Evolutionary conservation across 2,113 vertebrate genomes (phyloP).

Genomic region (Anoplopoma fimbria): DNA sequence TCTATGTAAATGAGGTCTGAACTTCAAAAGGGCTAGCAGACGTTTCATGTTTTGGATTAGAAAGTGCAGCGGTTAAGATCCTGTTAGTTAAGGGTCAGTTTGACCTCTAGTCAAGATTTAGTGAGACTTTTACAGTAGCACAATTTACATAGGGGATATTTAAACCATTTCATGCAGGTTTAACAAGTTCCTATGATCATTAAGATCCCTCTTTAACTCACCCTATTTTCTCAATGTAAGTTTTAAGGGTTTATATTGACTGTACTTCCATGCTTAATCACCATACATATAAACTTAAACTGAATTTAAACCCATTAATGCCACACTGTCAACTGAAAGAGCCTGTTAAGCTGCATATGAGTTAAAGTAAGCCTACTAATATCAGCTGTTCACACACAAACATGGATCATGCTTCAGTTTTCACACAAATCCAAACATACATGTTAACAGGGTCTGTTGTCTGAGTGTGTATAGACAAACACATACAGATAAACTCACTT

Average conservation of each 20-base stretch:
- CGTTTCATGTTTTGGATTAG: slow-evolving; percentile 9
- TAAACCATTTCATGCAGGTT: background rate
- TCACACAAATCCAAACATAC: background rate
- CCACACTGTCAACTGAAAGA: slow-evolving; percentile 1
- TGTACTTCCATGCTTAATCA: background rate
- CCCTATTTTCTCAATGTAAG: background rate
- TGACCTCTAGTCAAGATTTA: background rate
- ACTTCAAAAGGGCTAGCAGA: slow-evolving; percentile 3
- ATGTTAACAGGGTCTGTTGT: background rate
- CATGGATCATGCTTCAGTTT: background rate
- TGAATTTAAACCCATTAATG: background rate
- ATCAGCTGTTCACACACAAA: background rate
- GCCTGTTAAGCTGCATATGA: background rate
- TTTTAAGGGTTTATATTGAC: background rate
- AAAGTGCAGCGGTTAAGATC: slow-evolving; percentile 4
- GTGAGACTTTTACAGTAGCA: background rate
- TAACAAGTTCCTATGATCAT: background rate
- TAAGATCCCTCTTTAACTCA: background rate
- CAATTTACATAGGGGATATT: background rate
- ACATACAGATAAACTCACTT: slow-evolving; percentile 82
- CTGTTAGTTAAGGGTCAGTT: background rate
- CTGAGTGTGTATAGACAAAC: background rate
- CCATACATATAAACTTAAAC: background rate
- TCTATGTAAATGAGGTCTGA: slow-evolving; percentile 26
- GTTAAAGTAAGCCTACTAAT: background rate